phyloP scores from a whole-genome alignment of 2,113 vertebrate species.

The Aythya baeri region DNA sequence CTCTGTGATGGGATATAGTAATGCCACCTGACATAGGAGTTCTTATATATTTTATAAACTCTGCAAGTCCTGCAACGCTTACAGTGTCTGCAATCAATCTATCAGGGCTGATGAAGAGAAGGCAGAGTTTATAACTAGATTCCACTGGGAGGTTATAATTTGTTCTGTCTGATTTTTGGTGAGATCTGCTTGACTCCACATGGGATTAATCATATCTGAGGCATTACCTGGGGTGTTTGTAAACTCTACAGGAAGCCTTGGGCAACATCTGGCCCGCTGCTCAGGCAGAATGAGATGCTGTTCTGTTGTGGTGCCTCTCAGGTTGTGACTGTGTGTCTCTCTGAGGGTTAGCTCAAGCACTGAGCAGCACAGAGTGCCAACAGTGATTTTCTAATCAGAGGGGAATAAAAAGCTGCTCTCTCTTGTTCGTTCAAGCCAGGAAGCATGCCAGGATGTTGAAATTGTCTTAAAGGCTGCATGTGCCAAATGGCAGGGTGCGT shows the following conservation, averaged over 20 bases:
- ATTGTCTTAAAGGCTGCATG: constrained; percentile 6
- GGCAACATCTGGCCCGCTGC: background rate
- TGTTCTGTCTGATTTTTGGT: background rate
- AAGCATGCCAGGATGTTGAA: background rate
- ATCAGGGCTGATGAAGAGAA: background rate
- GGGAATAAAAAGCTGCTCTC: constrained; percentile 23
- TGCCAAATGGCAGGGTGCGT: background rate
- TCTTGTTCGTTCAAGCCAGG: constrained; percentile 41
- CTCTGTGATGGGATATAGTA: constrained; percentile 27
- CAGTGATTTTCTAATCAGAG: constrained; percentile 56
- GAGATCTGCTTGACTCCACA: background rate
- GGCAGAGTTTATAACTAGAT: background rate
- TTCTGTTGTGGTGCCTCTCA: background rate
- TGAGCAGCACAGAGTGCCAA: constrained; percentile 46
- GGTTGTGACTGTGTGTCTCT: constrained; percentile 16
- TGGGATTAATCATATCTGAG: background rate
- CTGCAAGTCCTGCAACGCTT: background rate
- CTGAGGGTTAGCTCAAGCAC: background rate
- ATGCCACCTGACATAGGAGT: constrained; percentile 16
- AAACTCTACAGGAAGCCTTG: background rate
- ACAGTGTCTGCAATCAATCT: background rate
- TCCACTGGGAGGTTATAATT: background rate
- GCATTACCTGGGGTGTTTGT: background rate
- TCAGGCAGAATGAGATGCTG: background rate
- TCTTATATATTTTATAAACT: constrained; percentile 12